phyloP scores from a whole-genome alignment of 1,140 invertebrate species.

The Dinothrombium tinctorium region DNA sequence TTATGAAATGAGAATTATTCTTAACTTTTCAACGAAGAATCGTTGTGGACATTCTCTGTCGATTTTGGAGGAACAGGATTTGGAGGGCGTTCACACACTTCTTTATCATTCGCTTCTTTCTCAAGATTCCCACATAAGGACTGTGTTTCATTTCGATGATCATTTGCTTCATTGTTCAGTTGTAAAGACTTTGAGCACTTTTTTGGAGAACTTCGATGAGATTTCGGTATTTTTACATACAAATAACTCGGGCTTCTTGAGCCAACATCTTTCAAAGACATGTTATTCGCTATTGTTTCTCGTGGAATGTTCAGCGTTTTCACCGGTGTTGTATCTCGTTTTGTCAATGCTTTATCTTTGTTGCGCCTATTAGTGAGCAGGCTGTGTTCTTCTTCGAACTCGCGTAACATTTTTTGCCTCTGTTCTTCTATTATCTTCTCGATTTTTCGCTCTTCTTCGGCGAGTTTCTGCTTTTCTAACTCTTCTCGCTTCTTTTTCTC shows the following conservation, averaged over 20 bases:
- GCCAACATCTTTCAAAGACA: neutral
- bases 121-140: no score
- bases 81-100: neutral
- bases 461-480: neutral
- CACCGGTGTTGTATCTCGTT: neutral
- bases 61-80: neutral
- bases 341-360: neutral
- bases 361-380: neutral
- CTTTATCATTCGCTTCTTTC: neutral
- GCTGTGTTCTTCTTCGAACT: conserved; percentile 7
- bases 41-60: neutral
- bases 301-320: neutral
- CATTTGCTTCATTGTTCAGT: neutral
- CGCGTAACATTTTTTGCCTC: conserved; percentile 2
- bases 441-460: neutral
- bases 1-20: neutral
- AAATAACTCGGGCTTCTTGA: neutral
- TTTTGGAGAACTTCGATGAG: neutral
- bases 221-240: neutral
- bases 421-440: conserved; percentile 6
- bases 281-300: neutral
- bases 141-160: neutral
- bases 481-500: conserved; percentile 6
- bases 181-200: neutral
- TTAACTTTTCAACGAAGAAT: neutral